Evolutionary conservation across 2,113 vertebrate species (phyloP).

Genomic region (Cervus canadensis): DNA sequence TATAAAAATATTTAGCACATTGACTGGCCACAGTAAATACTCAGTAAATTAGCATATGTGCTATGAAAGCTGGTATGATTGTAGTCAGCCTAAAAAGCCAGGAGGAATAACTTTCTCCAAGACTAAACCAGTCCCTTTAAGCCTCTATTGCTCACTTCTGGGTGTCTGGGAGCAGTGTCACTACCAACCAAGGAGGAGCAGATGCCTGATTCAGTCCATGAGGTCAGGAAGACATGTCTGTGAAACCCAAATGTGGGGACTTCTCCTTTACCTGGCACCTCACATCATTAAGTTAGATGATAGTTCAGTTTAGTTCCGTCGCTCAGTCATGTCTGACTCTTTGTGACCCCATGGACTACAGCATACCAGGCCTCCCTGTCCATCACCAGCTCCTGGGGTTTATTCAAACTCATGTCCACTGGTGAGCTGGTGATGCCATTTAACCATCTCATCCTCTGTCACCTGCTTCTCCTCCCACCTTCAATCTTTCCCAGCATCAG

Average conservation of each 20-base stretch:
- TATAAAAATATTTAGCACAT: not conserved
- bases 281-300: not conserved
- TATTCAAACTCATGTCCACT: not conserved
- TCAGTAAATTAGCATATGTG: not conserved
- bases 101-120: not conserved
- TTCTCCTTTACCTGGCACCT: not conserved
- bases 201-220: not conserved
- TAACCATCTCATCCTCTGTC: not conserved
- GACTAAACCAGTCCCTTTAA: not conserved
- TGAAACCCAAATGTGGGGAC: not conserved
- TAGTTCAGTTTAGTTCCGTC: not conserved
- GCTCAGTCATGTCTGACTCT: accelerated
- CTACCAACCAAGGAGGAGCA: not conserved
- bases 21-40: not conserved
- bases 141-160: not conserved
- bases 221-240: not conserved
- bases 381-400: not conserved
- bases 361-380: not conserved
- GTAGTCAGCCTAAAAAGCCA: not conserved
- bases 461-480: not conserved
- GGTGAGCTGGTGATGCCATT: not conserved
- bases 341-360: not conserved
- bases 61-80: not conserved
- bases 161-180: not conserved
- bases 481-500: not conserved